A percentile compares a stretch with the other conserved stretches of the same genome.
phyloP scores from a whole-genome alignment of 2,113 vertebrate species.

The Setophaga coronata region DNA sequence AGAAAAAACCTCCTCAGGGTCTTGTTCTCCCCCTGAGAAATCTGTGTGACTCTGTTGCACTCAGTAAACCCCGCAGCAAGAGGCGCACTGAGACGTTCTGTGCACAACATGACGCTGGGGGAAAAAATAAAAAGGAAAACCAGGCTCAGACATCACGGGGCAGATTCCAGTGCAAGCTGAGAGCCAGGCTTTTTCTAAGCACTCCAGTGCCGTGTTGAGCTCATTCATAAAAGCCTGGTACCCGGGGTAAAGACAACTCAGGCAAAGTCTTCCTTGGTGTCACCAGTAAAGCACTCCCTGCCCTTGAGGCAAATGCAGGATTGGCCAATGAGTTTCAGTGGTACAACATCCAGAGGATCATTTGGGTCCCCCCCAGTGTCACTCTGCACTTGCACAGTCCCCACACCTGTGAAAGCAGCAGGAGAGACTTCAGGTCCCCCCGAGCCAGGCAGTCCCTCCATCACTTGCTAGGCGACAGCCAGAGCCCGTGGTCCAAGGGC shows the following conservation, averaged over 20 bases:
- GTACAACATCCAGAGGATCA: background rate
- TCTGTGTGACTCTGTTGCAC: background rate
- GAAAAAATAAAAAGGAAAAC: background rate
- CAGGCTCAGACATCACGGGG: background rate
- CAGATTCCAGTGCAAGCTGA: background rate
- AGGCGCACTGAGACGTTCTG: background rate
- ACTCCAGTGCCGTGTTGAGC: background rate
- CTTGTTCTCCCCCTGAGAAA: background rate
- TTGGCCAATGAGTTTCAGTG: background rate
- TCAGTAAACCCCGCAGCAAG: background rate
- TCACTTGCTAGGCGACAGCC: background rate
- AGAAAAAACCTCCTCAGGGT: background rate
- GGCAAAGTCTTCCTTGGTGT: background rate
- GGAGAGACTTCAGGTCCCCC: background rate
- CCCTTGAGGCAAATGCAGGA: background rate
- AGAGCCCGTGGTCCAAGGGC: rapidly evolving
- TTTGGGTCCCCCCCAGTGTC: rapidly evolving
- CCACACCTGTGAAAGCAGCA: background rate
- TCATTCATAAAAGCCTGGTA: background rate
- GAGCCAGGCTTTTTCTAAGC: background rate
- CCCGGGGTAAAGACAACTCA: background rate
- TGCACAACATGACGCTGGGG: background rate
- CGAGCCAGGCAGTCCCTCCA: background rate
- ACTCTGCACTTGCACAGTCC: background rate
- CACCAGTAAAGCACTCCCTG: background rate